These are phyloP conservation scores for Pseudoips prasinana DNA, from an alignment of 2,888 invertebrate species.

Conservation along the genomic window DNA sequence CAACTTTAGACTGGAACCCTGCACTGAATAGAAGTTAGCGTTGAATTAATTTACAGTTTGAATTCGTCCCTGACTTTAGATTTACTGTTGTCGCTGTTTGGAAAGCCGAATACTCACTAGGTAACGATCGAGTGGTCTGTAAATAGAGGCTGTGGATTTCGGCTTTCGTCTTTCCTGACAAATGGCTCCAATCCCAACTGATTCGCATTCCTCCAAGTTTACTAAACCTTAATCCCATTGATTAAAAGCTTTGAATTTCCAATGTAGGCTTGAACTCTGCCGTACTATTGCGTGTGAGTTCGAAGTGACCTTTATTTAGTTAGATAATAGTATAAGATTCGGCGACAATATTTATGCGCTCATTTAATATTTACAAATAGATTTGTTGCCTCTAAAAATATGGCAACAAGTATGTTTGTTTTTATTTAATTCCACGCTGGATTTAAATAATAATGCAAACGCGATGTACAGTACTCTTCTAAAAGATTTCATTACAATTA, in stretches of 20 bases:
- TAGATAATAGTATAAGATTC: no score
- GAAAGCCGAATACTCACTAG: conserved; percentile 30
- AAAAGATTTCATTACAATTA: no score
- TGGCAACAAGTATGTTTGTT: no score
- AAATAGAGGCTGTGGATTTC: conserved; percentile 50
- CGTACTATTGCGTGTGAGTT: conserved; percentile 18
- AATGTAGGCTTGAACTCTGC: conserved; percentile 26
- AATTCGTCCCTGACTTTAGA: conserved; percentile 34
- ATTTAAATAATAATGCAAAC: no score
- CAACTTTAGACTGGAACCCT: no score
- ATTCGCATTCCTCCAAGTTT: conserved; percentile 40
- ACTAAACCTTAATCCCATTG: conserved; percentile 37
- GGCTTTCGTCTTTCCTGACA: conserved; percentile 43
- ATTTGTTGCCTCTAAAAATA: no score
- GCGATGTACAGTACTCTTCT: no score
- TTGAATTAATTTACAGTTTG: conserved; percentile 32
- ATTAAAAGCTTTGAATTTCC: conserved; percentile 36
- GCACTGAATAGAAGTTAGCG: conserved; percentile 33
- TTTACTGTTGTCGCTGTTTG: conserved; percentile 36
- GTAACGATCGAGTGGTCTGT: conserved; percentile 46
- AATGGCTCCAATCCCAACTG: conserved; percentile 37
- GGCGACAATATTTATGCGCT: no score
- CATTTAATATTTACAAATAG: no score
- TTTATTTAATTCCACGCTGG: no score
- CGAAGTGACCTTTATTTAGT: conserved; percentile 11